phyloP scores from a whole-genome alignment of 2,113 vertebrate genomes.

The Megaceryle maxima region DNA sequence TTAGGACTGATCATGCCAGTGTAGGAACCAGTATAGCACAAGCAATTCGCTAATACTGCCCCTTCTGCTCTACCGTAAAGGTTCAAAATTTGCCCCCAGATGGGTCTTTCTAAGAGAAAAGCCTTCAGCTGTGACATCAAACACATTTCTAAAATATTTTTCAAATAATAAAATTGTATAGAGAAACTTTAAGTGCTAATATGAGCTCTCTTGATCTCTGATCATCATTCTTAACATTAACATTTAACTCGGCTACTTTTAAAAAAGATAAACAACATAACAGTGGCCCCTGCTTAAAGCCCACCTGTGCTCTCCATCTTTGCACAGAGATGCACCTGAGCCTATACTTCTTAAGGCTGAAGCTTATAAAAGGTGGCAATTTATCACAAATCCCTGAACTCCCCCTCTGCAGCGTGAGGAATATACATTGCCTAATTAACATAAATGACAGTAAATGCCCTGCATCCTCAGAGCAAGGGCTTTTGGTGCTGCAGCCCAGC shows the following conservation, averaged over 20 bases:
- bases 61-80: conserved; percentile 14
- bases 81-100: neutral
- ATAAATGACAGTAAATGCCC: neutral
- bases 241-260: neutral
- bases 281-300: neutral
- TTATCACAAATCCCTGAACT: neutral
- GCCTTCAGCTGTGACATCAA: neutral
- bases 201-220: neutral
- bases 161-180: neutral
- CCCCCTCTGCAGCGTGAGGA: neutral
- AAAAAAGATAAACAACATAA: neutral
- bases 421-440: neutral
- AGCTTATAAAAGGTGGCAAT: neutral
- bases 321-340: neutral
- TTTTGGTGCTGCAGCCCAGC: neutral
- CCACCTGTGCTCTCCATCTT: neutral
- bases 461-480: fast-evolving
- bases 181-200: neutral
- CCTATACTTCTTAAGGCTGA: neutral
- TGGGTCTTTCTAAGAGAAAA: neutral
- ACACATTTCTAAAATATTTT: neutral
- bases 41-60: conserved; percentile 25
- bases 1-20: conserved; percentile 19
- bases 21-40: neutral
- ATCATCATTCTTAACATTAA: neutral